A percentile compares a stretch with the other conserved stretches of the same genome.
Evolutionary conservation across 2,888 invertebrate species (phyloP).

Genomic region (Perithous albicinctus): DNA sequence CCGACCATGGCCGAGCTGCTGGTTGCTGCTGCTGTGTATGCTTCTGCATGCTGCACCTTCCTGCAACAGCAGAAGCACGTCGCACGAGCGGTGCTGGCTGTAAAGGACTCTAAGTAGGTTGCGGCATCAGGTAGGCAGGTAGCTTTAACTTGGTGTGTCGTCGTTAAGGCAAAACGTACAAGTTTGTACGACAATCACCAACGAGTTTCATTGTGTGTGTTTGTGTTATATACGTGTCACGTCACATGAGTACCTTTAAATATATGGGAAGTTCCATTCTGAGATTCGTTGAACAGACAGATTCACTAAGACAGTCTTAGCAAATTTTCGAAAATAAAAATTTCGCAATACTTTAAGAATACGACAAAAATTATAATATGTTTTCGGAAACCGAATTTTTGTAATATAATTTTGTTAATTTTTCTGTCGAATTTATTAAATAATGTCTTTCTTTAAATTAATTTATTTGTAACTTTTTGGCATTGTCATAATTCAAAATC

Average conservation of each 20-base stretch:
- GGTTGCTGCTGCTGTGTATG: slow-evolving; percentile 4
- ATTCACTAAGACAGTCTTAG: no score
- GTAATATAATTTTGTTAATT: no score
- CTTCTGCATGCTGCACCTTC: slow-evolving; percentile 25
- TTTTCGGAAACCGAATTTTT: no score
- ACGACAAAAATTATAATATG: no score
- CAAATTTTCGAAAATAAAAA: no score
- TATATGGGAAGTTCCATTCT: neutral
- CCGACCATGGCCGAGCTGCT: slow-evolving; percentile 14
- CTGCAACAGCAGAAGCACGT: slow-evolving; percentile 5
- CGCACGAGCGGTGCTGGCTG: slow-evolving; percentile 18
- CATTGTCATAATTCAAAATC: no score
- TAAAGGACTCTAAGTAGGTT: slow-evolving; percentile 58
- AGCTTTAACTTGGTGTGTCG: slow-evolving; percentile 31
- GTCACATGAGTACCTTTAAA: neutral
- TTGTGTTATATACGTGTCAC: neutral
- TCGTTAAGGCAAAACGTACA: slow-evolving; percentile 47
- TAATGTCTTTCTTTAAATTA: no score
- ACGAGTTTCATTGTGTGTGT: slow-evolving; percentile 14
- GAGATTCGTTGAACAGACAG: no score
- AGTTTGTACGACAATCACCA: slow-evolving; percentile 48
- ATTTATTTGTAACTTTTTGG: no score
- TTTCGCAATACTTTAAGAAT: no score
- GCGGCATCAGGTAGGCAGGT: slow-evolving; percentile 39
- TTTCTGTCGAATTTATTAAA: no score